These are phyloP conservation scores for Augochlorella aurata DNA, from an alignment of 2,888 invertebrate genomes.

Conservation along the genomic window DNA sequence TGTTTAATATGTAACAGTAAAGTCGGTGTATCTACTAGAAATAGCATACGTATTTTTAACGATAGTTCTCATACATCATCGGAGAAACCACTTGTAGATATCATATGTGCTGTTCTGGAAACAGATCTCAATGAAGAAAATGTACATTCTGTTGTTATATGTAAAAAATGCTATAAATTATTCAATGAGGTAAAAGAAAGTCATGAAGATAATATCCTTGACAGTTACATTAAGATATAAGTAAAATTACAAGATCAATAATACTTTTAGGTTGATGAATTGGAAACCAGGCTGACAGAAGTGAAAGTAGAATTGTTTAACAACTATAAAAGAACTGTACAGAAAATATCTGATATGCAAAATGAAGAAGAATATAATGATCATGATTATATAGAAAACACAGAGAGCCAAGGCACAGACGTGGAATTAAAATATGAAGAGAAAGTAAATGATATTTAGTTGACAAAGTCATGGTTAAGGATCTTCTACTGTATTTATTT, in stretches of 20 bases:
- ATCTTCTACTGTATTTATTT: background rate
- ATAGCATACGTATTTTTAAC: slow-evolving; percentile 84
- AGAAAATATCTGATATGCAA: slow-evolving; percentile 67
- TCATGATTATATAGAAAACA: slow-evolving; percentile 78
- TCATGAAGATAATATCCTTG: background rate
- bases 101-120: slow-evolving; percentile 82
- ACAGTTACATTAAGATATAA: background rate
- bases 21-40: slow-evolving; percentile 83
- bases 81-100: slow-evolving; percentile 79
- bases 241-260: background rate
- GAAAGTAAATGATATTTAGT: slow-evolving; percentile 28
- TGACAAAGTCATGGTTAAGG: slow-evolving; percentile 1
- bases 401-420: slow-evolving; percentile 59
- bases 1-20: slow-evolving; percentile 87
- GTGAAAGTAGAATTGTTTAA: slow-evolving; percentile 83
- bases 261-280: slow-evolving; percentile 83
- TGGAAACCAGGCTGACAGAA: slow-evolving; percentile 83
- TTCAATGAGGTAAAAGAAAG: slow-evolving; percentile 83
- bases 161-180: slow-evolving; percentile 87
- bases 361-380: slow-evolving; percentile 77
- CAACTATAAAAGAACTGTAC: slow-evolving; percentile 83
- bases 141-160: slow-evolving; percentile 85
- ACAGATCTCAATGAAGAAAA: slow-evolving; percentile 83
- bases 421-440: slow-evolving; percentile 29
- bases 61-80: slow-evolving; percentile 74